Conservation (phyloP, 2,797 vertebrate genomes). For the Pogonophryne albipinna region DNA sequence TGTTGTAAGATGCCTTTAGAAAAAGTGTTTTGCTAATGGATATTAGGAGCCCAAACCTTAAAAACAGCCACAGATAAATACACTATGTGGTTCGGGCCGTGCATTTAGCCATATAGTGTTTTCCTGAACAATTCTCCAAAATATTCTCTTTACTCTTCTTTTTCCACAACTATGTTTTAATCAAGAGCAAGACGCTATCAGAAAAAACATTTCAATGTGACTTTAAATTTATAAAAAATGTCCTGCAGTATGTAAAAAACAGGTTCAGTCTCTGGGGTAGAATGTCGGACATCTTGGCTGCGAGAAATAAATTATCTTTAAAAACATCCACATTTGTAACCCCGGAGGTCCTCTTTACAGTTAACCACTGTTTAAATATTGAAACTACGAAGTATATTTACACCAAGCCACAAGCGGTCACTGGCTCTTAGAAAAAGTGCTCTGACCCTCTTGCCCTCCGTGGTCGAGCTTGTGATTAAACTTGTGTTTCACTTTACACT, state of each 20-base stretch:
- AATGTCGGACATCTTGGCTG: conserved; percentile 15
- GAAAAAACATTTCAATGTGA: conserved; percentile 29
- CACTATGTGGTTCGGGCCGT: neutral
- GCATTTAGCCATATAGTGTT: neutral
- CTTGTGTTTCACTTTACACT: no score
- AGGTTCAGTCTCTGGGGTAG: conserved; percentile 6
- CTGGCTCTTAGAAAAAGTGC: conserved; percentile 18
- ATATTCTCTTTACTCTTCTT: neutral
- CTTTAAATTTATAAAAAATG: conserved; percentile 33
- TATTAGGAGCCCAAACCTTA: neutral
- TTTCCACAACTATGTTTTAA: neutral
- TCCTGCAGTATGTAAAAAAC: neutral
- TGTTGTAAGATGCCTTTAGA: neutral
- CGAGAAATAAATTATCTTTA: conserved; percentile 31
- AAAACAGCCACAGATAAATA: neutral
- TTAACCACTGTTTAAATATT: conserved; percentile 37
- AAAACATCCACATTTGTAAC: conserved; percentile 23
- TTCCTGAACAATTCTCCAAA: neutral
- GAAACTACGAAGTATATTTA: conserved; percentile 45
- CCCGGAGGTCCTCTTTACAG: conserved; percentile 4
- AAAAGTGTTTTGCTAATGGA: neutral
- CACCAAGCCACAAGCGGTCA: conserved; percentile 20
- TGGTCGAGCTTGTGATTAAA: neutral
- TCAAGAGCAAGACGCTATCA: conserved; percentile 44
- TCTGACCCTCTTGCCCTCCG: conserved; percentile 11